A percentile compares a stretch with the other conserved stretches of the same genome.
phyloP scores from a whole-genome alignment of 2,888 invertebrate genomes.

The Polydrusus cervinus region DNA sequence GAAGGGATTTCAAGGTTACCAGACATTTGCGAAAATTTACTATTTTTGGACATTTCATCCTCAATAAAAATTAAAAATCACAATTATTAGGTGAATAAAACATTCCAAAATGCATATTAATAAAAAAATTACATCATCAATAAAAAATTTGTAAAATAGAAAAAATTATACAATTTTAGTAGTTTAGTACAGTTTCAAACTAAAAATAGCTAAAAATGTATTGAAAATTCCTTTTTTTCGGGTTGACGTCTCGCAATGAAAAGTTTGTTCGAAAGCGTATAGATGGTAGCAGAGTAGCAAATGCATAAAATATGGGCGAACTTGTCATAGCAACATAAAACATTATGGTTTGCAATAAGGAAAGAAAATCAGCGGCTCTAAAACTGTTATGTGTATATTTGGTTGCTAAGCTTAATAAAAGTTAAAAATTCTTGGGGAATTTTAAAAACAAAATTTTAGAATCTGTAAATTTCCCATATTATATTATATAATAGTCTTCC shows the following conservation, averaged over 20 bases:
- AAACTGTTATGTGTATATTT: background rate
- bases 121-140: no score
- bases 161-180: background rate
- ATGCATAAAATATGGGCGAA: no score
- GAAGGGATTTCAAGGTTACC: background rate
- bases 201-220: no score
- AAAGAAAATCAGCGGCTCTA: background rate
- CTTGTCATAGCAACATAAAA: background rate
- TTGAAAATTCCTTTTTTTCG: background rate
- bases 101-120: background rate
- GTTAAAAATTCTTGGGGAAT: no score
- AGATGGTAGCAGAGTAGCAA: no score
- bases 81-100: background rate
- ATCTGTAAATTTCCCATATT: no score
- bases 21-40: background rate
- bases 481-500: no score
- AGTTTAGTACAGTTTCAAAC: background rate
- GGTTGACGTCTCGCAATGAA: background rate
- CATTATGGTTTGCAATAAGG: no score
- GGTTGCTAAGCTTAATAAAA: background rate
- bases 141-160: background rate
- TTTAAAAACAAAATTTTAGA: no score
- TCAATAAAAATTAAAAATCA: background rate
- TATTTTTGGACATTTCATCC: background rate
- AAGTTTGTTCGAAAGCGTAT: no score